Evolutionary conservation across 2,888 invertebrate species (phyloP).

Genomic region (Melanophora roralis): DNA sequence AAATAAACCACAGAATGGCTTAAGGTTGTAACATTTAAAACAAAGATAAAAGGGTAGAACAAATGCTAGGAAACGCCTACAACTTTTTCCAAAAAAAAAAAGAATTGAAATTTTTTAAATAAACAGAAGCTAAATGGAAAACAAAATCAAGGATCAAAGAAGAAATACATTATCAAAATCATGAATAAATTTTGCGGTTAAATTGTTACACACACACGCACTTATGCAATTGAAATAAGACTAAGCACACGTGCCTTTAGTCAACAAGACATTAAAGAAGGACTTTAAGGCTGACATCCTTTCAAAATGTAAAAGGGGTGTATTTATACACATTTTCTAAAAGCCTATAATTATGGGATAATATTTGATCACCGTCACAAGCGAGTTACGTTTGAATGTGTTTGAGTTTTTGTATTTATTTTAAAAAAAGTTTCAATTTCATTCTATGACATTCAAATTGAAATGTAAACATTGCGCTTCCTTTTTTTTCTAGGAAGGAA

Average conservation of each 20-base stretch:
- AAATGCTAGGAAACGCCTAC: conserved; percentile 48
- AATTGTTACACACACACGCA: conserved; percentile 71
- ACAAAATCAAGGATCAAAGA: conserved; percentile 58
- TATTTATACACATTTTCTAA: conserved; percentile 31
- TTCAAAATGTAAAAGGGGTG: conserved; percentile 30
- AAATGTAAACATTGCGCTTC: conserved; percentile 45
- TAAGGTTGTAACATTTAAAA: conserved; percentile 1
- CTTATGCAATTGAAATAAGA: not conserved
- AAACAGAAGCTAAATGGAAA: conserved; percentile 48
- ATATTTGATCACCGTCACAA: conserved; percentile 69
- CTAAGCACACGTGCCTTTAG: conserved; percentile 65
- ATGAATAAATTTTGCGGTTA: conserved; percentile 75
- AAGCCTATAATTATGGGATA: conserved; percentile 75
- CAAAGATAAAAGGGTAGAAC: conserved; percentile 14
- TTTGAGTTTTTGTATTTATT: not conserved
- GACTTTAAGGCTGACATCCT: conserved; percentile 3
- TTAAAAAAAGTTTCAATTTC: conserved; percentile 58
- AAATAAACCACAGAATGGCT: conserved; percentile 58
- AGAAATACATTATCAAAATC: conserved; percentile 61
- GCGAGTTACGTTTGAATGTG: conserved; percentile 12
- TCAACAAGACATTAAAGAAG: conserved; percentile 19
- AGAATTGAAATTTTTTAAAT: conserved; percentile 29
- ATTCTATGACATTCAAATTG: conserved; percentile 45
- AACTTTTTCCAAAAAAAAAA: conserved; percentile 29
- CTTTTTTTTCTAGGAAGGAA: conserved; percentile 21